phyloP scores from a whole-genome alignment of 1,140 invertebrate genomes.

The Orius laevigatus region DNA sequence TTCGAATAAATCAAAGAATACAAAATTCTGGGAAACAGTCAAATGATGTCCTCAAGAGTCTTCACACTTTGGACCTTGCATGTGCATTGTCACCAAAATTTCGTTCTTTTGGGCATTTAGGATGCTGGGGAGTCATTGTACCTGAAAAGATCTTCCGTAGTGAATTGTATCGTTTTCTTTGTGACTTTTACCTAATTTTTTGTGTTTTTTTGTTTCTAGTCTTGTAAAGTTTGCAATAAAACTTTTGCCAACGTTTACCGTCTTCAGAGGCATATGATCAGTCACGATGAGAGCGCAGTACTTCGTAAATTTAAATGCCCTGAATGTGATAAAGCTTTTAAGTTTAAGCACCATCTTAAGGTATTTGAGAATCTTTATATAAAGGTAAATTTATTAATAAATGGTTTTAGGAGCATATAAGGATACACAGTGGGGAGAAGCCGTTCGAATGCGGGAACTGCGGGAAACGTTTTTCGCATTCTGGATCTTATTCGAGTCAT shows the following conservation, averaged over 20 bases:
- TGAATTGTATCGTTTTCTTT: too few species aligned
- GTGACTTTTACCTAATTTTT: too few species aligned
- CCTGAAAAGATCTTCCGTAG: too few species aligned
- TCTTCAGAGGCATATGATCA: slow-evolving; percentile 93
- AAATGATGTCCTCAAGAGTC: too few species aligned
- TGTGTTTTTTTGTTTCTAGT: slow-evolving; percentile 45
- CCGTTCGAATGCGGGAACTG: slow-evolving; percentile 95
- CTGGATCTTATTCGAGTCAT: slow-evolving; percentile 96
- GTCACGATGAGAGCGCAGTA: slow-evolving; percentile 84
- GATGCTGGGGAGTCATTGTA: too few species aligned
- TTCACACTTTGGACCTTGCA: too few species aligned
- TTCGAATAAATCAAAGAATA: too few species aligned
- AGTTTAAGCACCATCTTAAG: slow-evolving; percentile 98
- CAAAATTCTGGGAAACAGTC: too few species aligned
- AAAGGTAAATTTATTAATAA: slow-evolving; percentile 1
- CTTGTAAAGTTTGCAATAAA: slow-evolving; percentile 90
- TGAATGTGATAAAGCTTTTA: slow-evolving; percentile 97
- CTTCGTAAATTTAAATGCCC: slow-evolving; percentile 95
- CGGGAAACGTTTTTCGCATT: slow-evolving; percentile 96
- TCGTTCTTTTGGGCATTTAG: too few species aligned
- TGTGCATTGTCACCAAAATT: too few species aligned
- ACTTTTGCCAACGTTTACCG: slow-evolving; percentile 93
- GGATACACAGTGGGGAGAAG: slow-evolving; percentile 95
- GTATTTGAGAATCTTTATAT: slow-evolving; percentile 31
- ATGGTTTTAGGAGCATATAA: slow-evolving; percentile 69